Evolutionary conservation across 2,113 vertebrate species (phyloP).

Genomic region (Anser cygnoides): DNA sequence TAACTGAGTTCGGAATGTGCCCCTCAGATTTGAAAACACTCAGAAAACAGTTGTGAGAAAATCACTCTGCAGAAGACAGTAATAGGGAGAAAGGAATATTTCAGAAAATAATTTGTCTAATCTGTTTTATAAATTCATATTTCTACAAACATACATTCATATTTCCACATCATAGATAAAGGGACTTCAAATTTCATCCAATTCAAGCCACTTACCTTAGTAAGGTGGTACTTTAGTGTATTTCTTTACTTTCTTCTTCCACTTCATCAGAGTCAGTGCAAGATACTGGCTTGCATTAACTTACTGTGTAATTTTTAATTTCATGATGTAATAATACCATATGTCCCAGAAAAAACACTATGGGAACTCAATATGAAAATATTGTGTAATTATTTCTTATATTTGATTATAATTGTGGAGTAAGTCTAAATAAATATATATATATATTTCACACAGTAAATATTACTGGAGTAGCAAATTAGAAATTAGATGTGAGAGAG

Average conservation of each 20-base stretch:
- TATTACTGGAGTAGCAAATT: not conserved
- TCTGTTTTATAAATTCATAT: not conserved
- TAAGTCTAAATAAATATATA: not conserved
- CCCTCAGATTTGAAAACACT: not conserved
- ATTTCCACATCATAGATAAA: not conserved
- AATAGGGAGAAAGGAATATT: not conserved
- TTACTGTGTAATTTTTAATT: not conserved
- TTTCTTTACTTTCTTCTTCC: not conserved
- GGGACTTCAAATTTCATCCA: not conserved
- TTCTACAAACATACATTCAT: not conserved
- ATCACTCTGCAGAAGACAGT: rapidly evolving
- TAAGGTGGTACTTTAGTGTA: not conserved
- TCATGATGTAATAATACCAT: not conserved
- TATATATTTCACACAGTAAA: not conserved
- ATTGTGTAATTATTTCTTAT: not conserved
- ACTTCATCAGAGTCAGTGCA: not conserved
- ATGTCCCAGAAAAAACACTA: not conserved
- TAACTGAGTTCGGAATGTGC: not conserved
- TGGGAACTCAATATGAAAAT: not conserved
- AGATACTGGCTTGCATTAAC: not conserved
- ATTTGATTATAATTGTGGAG: not conserved
- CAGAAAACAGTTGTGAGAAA: not conserved
- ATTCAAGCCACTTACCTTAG: not conserved
- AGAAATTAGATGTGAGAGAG: not conserved
- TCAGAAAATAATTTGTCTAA: constrained; percentile 8